Conservation (phyloP, 2,113 vertebrate species). For the Isichthys henryi region DNA sequence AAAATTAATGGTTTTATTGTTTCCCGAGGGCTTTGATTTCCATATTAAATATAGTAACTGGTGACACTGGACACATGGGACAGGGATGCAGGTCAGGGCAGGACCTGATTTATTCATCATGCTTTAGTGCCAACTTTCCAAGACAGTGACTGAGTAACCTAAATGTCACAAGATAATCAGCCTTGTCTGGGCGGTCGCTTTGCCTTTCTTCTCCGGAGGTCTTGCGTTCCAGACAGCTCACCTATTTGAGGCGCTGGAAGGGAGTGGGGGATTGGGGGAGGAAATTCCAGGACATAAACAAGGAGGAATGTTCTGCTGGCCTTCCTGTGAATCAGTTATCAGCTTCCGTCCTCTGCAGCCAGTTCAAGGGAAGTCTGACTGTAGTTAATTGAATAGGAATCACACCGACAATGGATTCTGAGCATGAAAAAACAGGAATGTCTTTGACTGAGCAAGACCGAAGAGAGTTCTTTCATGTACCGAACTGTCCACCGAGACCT, state of each 20-base stretch:
- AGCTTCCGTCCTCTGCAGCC: slow-evolving; percentile 29
- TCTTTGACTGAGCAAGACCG: neutral
- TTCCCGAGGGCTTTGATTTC: slow-evolving; percentile 21
- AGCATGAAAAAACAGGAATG: neutral
- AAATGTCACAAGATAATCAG: neutral
- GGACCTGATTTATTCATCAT: neutral
- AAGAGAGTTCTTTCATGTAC: neutral
- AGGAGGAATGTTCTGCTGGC: slow-evolving; percentile 16
- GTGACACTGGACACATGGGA: neutral
- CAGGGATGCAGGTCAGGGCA: neutral
- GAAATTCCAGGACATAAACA: slow-evolving; percentile 11
- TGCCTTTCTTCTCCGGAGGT: neutral
- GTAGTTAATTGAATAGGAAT: slow-evolving; percentile 22
- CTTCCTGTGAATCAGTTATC: slow-evolving; percentile 25
- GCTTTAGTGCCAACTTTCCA: neutral
- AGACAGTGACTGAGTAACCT: neutral
- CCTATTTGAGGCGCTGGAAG: neutral
- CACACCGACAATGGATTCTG: slow-evolving; percentile 9
- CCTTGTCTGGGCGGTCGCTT: neutral
- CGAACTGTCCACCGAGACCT: neutral
- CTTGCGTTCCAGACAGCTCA: neutral
- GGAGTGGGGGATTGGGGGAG: neutral
- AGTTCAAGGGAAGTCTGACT: slow-evolving; percentile 27
- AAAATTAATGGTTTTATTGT: slow-evolving; percentile 11
- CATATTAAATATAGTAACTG: slow-evolving; percentile 11